Base-by-base conservation (phyloP, 2,797 vertebrate species). In the Sardinella longiceps region DNA sequence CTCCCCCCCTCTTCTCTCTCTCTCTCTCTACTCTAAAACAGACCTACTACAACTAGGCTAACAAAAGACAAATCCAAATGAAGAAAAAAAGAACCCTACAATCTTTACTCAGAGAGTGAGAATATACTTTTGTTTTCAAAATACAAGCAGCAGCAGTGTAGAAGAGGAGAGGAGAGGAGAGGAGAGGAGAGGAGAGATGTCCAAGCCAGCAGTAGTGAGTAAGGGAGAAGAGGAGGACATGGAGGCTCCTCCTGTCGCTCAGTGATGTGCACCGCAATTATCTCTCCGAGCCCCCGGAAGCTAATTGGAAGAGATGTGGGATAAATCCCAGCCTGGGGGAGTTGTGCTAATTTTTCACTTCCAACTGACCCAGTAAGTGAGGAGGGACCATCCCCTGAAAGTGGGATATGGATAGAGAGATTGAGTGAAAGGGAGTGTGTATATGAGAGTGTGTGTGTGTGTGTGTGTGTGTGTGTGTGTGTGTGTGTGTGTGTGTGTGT, bases 231-330 rank as follows among this genome's bases (percentile, higher is more conserved):
- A 53, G 60, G 60, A 70, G 60, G 60, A 60, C 63, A 70, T 60
- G 2, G 56, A 60, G 56, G n/a, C 56, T 60, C 56, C 89, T 93
- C 88, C 88, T 86, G 89, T 92, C 91, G 90, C 90, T 88, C 83
- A 85, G 89, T 87, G 90, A 91, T 91, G 89, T 92, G 88, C 89
- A 82, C 88, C 84, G 90, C 89, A 92, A 93, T 94, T 94, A 94
- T 93, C 92, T 93, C 87, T 86, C 87, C 88, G 85, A 92, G 91
- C 92, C 93, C 70, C 91, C 90, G 88, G 89, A 92, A 94, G 90
- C 91, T 95, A 92, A 96, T 95, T 94, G 93, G 92, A 93, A 92
- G 90, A 94, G 93, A 95, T 94, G 92, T 94, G 92, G 94, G 92
- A 92, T 95, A 94, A 93, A 92, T 93, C 92, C 93, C 91, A 89